These are phyloP conservation scores for Toxotes chatareus DNA, from an alignment of 2,113 vertebrate species.

Conservation along the genomic window DNA sequence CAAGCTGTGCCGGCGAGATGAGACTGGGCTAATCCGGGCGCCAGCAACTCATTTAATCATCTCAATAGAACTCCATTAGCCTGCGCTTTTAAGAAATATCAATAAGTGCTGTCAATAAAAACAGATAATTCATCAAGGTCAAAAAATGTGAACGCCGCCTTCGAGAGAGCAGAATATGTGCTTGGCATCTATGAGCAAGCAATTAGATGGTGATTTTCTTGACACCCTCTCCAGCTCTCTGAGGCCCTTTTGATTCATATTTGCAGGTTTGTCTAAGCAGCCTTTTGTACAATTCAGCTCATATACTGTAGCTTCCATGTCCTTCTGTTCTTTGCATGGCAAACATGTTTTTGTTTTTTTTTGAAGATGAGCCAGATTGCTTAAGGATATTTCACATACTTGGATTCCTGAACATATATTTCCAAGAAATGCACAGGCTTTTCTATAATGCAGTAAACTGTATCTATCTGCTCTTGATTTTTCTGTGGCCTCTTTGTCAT, in stretches of 20 bases:
- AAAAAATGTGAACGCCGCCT: conserved; percentile 74
- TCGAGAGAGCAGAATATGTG: conserved; percentile 66
- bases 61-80: conserved; percentile 83
- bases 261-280: conserved; percentile 61
- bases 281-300: conserved; percentile 50
- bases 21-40: conserved; percentile 80
- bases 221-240: conserved; percentile 58
- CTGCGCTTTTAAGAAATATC: conserved; percentile 83
- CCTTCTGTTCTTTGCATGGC: conserved; percentile 37
- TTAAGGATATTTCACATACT: conserved; percentile 43
- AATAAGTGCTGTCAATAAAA: conserved; percentile 84
- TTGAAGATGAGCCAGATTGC: conserved; percentile 53
- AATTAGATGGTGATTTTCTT: conserved; percentile 71
- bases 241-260: conserved; percentile 62
- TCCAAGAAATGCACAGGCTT: conserved; percentile 5
- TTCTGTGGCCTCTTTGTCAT: conserved; percentile 6
- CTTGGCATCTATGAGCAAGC: conserved; percentile 67
- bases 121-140: conserved; percentile 84
- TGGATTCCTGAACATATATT: conserved; percentile 19
- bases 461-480: not conserved
- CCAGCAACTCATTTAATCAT: conserved; percentile 84
- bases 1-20: conserved; percentile 76
- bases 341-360: conserved; percentile 12
- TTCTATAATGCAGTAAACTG: conserved; percentile 13
- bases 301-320: conserved; percentile 27